phyloP scores from a whole-genome alignment of 2,797 vertebrate genomes.

The Erethizon dorsatum region DNA sequence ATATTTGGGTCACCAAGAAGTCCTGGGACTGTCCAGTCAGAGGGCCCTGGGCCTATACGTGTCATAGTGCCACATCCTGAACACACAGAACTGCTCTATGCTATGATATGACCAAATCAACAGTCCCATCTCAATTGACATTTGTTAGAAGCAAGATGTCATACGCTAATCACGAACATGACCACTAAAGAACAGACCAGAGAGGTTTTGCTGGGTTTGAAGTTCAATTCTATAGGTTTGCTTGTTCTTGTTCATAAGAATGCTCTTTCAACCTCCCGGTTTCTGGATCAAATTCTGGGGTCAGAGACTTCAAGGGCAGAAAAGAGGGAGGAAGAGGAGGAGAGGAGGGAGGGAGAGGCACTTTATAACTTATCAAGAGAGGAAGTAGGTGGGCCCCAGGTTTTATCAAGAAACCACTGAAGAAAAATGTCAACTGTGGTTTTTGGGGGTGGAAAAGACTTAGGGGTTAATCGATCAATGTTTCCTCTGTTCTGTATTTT shows the following conservation, averaged over 20 bases:
- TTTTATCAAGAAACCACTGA: conserved; percentile 54
- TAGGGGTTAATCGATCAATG: conserved; percentile 7
- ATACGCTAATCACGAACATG: not conserved
- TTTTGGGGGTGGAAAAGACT: conserved; percentile 33
- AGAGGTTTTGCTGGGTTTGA: not conserved
- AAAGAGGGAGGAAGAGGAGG: no score
- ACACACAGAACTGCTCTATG: not conserved
- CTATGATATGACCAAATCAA: not conserved
- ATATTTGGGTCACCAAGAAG: not conserved
- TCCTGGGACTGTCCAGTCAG: not conserved
- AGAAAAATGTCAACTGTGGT: conserved; percentile 67
- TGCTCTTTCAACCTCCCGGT: not conserved
- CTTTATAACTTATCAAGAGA: conserved; percentile 30
- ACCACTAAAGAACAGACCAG: not conserved
- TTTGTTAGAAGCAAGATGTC: conserved; percentile 28
- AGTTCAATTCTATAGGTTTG: not conserved
- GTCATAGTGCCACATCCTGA: not conserved
- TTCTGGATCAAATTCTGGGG: not conserved
- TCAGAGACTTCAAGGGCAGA: not conserved
- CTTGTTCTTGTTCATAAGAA: not conserved
- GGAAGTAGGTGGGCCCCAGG: conserved; percentile 55
- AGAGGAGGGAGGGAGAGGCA: not conserved
- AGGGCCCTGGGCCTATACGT: not conserved
- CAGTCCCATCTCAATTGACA: conserved; percentile 37
- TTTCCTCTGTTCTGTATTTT: conserved; percentile 60